Evolutionary conservation across 1,140 invertebrate species (phyloP), one percentile per base, ranked within the genome.

Genomic region (Plutomurus gul): DNA sequence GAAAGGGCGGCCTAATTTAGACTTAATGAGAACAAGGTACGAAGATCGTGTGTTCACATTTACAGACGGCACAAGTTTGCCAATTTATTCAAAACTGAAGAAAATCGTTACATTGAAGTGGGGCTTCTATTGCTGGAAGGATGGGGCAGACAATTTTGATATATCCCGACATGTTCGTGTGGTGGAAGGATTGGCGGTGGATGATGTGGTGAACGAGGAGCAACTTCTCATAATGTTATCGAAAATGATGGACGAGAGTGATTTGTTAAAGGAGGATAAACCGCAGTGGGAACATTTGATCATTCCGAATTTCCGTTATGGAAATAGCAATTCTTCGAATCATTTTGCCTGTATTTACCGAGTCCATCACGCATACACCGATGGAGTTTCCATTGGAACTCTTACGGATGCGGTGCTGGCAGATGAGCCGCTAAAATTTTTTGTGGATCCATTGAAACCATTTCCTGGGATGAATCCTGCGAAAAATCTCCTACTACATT

Each of bases 261-360:
- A 27, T 3, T 56, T 27, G 16, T 18, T 56, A 10, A 13, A 22
- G 0, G 27, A 43, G 10, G 25, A 43, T 8, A 73, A 37, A 30
- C 79, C 79, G 22, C 39, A 49, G 30, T 81, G 79, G 79, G 79
- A 81, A 74, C 27, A 76, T 11, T 27, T 81, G 6, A n/a, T 81
- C 8, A 65, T 81, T 46, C 79, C 79, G 4, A 76, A 76, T 25
- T 81, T 36, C 49, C 49, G 49, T 20, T 56, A 27, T 4, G 22
- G 3, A 10, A 56, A 20, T 22, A 56, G n/a, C 49, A 27, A 18
- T 27, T 27, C 18, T 1, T 3, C 4, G n/a, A 72, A 20, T 6
- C 76, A 81, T 33, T 81, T 37, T 47, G 79, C 75, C 8, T 43
- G 65, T 10, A 46, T 81, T n/a, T n/a, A 74, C 4, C 43, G 79